Percentiles rank a stretch among this genome's conserved stretches.
phyloP scores from a whole-genome alignment of 2,888 invertebrate genomes.

The Drosophila monieri region DNA sequence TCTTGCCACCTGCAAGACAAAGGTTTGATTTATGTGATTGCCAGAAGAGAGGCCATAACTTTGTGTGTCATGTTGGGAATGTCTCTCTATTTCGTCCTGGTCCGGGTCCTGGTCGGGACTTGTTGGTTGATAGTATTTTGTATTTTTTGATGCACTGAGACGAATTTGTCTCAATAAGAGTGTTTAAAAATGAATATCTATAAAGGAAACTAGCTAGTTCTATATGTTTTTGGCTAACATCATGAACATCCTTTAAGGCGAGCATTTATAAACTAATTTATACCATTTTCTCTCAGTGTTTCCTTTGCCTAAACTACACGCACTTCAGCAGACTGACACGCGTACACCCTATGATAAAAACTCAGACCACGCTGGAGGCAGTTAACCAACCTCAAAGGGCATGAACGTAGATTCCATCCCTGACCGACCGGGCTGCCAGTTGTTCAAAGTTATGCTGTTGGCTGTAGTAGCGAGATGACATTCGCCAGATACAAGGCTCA shows the following conservation, averaged over 20 bases:
- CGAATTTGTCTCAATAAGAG: background rate
- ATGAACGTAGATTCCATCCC: conserved; percentile 24
- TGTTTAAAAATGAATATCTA: background rate
- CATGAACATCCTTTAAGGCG: too few relatives aligned
- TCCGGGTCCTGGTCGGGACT: conserved; percentile 2
- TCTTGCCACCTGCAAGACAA: conserved; percentile 40
- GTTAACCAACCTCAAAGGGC: conserved; percentile 67
- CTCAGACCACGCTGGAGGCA: conserved; percentile 56
- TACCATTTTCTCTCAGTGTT: background rate
- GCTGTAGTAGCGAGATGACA: conserved; percentile 70
- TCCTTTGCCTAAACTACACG: conserved; percentile 53
- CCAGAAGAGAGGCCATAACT: conserved; percentile 43
- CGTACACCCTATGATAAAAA: conserved; percentile 44
- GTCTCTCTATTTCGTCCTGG: conserved; percentile 27
- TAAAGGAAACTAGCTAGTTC: background rate
- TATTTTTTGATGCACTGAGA: conserved; percentile 21
- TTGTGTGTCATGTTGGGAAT: conserved; percentile 42
- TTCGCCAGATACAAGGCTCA: conserved; percentile 77
- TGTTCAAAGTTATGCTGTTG: conserved; percentile 61
- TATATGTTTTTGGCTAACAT: too few relatives aligned
- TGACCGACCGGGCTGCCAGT: conserved; percentile 47
- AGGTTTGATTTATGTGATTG: conserved; percentile 49
- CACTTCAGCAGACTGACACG: conserved; percentile 24
- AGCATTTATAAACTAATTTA: background rate
- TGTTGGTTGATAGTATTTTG: conserved; percentile 26